Conservation (phyloP, 2,888 invertebrate species). For the Melinopterus prodromus region DNA sequence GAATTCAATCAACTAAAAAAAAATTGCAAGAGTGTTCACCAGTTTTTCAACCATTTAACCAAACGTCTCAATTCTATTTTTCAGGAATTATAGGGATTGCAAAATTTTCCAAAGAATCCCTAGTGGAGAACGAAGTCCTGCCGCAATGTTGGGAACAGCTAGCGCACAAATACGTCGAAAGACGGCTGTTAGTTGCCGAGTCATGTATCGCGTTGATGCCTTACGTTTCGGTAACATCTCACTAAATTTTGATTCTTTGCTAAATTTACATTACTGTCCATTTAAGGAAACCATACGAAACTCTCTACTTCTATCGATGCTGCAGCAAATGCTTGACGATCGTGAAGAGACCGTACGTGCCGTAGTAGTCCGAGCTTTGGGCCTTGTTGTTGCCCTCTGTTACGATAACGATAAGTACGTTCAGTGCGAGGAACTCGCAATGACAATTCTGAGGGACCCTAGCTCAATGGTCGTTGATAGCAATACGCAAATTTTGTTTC, state of each 20-base stretch:
- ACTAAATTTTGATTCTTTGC: not conserved
- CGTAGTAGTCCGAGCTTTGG: constrained; percentile 69
- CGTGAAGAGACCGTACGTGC: constrained; percentile 69
- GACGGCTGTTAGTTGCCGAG: constrained; percentile 73
- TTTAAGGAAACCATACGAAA: constrained; percentile 67
- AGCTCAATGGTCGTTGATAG: constrained; percentile 64
- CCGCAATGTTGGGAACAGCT: constrained; percentile 80
- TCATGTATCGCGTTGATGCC: constrained; percentile 72
- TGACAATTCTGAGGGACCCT: constrained; percentile 67
- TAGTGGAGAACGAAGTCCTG: constrained; percentile 72
- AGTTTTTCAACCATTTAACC: too few species aligned
- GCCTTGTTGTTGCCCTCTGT: constrained; percentile 69
- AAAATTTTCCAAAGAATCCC: constrained; percentile 60
- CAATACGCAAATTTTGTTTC: constrained; percentile 66
- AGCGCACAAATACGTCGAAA: constrained; percentile 71
- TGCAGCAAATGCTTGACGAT: constrained; percentile 77
- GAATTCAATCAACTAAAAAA: too few species aligned
- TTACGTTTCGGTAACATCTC: constrained; percentile 65
- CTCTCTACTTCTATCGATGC: constrained; percentile 74
- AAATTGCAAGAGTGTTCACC: too few species aligned
- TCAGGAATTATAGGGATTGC: constrained; percentile 62
- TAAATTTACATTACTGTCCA: constrained; percentile 8
- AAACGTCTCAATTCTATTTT: not conserved
- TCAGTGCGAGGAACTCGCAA: constrained; percentile 67
- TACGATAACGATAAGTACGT: constrained; percentile 72